These are phyloP conservation scores for Heliconius melpomene DNA, from an alignment of 1,140 invertebrate species.

Conservation along the genomic window DNA sequence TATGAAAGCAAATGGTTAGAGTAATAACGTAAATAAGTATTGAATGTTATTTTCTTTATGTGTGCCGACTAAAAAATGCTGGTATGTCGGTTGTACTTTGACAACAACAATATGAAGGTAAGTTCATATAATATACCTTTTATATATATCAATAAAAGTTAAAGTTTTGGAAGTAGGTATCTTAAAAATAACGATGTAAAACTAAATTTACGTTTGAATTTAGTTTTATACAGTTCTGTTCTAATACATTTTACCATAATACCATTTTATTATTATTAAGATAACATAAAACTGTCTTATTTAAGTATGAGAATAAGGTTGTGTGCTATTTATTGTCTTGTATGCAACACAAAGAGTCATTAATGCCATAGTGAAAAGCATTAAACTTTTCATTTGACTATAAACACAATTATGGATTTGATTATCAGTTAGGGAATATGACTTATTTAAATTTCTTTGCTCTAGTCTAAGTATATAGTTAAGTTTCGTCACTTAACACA, in stretches of 20 bases:
- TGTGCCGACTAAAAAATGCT: conserved; percentile 40
- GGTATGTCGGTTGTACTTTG: conserved; percentile 31
- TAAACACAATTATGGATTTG: no score
- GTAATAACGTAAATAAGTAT: conserved; percentile 33
- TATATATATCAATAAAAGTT: background rate
- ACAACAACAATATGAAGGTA: conserved; percentile 38
- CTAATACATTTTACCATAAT: background rate
- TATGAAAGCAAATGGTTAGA: background rate
- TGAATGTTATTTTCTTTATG: conserved; percentile 31
- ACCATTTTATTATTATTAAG: background rate
- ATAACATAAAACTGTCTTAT: conserved; percentile 3
- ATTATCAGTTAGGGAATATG: no score
- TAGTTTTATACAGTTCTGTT: background rate
- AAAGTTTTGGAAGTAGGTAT: background rate
- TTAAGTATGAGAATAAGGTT: conserved; percentile 20
- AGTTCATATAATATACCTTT: background rate
- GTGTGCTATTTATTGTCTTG: conserved; percentile 7
- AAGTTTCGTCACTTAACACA: background rate
- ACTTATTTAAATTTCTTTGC: no score
- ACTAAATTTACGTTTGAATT: background rate
- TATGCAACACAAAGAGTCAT: background rate
- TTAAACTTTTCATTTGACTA: background rate
- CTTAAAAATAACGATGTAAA: background rate
- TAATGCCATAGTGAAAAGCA: background rate
- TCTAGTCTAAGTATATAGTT: no score